Base-by-base conservation (phyloP, 2,113 vertebrate genomes). In the Dinomys branickii region DNA sequence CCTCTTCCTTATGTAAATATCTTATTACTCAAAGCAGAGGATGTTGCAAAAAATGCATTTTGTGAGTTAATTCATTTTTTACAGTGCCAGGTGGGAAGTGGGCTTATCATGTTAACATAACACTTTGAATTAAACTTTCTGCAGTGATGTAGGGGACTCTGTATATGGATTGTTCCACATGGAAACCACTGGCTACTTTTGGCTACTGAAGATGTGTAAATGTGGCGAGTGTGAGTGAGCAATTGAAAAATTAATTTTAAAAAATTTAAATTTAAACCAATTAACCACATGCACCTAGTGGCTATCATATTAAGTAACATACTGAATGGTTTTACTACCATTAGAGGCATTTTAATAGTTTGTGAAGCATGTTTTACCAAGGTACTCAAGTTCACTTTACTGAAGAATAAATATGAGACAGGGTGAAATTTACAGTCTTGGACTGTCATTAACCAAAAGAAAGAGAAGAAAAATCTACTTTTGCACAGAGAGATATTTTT, bases 1-100 rank as follows among this genome's bases (percentile, higher is more conserved):
- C 84, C 13, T 85, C 71, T 95, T 75, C 30, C 20, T 85, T 93
- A 82, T 71, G 44, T 30, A 94, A 94, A 88, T 92, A 85, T 82
- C 56, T 61, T 91, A 81, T 92, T 96, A 81, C 22, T 80, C 26
- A 84, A 91, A 50, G 61, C 44, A 30, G 11, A 75, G 73, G 41
- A 59, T 91, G 11, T 77, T 94, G 52, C 47, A 78, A 94, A 71
- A 88, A 67, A 80, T n/a, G 7, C 9, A 56, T 24, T 90, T 41
- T 85, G 33, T 24, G 28, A 86, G 20, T 85, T 80, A 94, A 85
- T 78, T 85, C 8, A 56, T 92, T 94, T 44, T 84, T 85, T 47
- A 41, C 1, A 44, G 7, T 92, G 54, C 12, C 24, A 38, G 41
- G 35, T 71, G 12, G 58, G 38, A 89, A 95, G 24, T 69, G 35